Percentiles rank a stretch among this genome's conserved stretches.
phyloP scores from a whole-genome alignment of 2,888 invertebrate genomes.

The Drosophila phalerata region DNA sequence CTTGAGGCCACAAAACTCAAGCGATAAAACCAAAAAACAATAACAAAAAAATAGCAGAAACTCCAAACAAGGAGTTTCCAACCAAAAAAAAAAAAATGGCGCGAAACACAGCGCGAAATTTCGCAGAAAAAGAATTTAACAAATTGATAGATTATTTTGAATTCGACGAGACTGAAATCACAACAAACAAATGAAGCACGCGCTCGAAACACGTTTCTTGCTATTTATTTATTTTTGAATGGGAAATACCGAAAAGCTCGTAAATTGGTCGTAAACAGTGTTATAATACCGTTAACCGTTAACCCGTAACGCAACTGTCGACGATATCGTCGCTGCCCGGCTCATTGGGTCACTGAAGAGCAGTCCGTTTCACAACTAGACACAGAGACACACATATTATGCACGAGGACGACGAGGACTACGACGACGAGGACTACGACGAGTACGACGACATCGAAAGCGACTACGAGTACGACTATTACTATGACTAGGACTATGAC shows the following conservation, averaged over 20 bases:
- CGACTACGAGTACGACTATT: too few relatives aligned
- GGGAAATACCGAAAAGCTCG: constrained; percentile 2
- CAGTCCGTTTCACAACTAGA: constrained; percentile 42
- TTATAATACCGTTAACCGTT: constrained; percentile 10
- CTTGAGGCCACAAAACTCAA: constrained; percentile 22
- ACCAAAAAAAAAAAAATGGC: constrained; percentile 8
- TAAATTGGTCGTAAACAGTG: constrained; percentile 12
- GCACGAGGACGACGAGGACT: not conserved
- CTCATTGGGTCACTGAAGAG: constrained; percentile 62
- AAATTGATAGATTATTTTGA: constrained; percentile 5
- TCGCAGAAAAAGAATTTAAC: constrained; percentile 26
- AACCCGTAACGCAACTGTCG: constrained; percentile 35
- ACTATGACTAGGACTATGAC: too few relatives aligned
- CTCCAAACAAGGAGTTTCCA: not conserved
- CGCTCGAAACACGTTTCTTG: not conserved
- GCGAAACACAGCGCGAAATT: constrained; percentile 21
- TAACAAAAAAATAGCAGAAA: constrained; percentile 20
- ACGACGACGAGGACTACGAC: not conserved
- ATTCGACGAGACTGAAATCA: constrained; percentile 3
- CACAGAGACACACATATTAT: constrained; percentile 20
- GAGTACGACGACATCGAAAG: not conserved
- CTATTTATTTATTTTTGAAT: not conserved
- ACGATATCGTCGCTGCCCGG: constrained; percentile 61
- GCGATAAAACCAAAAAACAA: constrained; percentile 40
- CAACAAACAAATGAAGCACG: constrained; percentile 7